These are phyloP conservation scores for Eudasyphora cyanicolor DNA, from an alignment of 2,888 invertebrate species.

Conservation along the genomic window DNA sequence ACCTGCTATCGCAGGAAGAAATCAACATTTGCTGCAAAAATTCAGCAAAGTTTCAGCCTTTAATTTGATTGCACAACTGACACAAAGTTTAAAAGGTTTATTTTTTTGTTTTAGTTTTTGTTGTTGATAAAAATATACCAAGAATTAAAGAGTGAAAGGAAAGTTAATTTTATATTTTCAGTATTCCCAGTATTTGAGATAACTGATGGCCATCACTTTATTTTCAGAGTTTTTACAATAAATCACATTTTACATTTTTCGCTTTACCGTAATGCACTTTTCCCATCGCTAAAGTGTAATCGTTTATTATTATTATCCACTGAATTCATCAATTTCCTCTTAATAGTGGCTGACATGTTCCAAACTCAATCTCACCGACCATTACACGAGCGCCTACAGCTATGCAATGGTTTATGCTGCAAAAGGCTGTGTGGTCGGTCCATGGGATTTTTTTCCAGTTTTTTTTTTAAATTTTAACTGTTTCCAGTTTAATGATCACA, in stretches of 20 bases:
- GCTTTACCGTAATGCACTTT: neutral
- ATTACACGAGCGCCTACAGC: neutral
- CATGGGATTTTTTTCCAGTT: too few species aligned
- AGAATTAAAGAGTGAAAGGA: neutral
- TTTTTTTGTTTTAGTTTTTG: neutral
- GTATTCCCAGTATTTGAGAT: neutral
- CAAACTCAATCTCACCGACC: neutral
- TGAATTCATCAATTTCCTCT: neutral
- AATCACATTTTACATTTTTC: slow-evolving; percentile 10
- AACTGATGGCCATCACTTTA: neutral
- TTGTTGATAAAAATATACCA: neutral
- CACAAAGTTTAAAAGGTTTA: neutral
- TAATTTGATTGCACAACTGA: slow-evolving; percentile 9
- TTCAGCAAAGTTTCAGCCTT: slow-evolving; percentile 4
- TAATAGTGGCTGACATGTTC: neutral
- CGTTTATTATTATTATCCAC: slow-evolving; percentile 19
- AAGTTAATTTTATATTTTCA: neutral
- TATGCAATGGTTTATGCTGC: too few species aligned
- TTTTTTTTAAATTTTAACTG: neutral
- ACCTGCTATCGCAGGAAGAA: neutral
- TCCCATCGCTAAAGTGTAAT: neutral
- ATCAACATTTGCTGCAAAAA: slow-evolving; percentile 1
- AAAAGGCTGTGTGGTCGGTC: too few species aligned
- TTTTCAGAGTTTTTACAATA: slow-evolving; percentile 4
- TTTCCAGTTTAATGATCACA: neutral